Evolutionary conservation across 2,113 vertebrate genomes (phyloP).

Genomic region (Bos javanicus): DNA sequence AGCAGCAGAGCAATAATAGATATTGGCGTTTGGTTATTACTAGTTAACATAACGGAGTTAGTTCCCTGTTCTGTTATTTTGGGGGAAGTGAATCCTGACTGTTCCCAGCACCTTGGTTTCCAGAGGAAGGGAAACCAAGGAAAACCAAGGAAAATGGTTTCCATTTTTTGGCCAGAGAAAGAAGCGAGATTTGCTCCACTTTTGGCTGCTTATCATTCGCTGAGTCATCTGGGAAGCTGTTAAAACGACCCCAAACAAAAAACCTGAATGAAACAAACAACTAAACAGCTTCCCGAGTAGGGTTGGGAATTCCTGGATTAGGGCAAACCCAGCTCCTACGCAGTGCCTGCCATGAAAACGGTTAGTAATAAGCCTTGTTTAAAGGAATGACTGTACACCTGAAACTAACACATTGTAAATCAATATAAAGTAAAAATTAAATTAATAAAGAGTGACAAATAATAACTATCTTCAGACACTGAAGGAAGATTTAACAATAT

Average conservation of each 20-base stretch:
- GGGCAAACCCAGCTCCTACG: not conserved
- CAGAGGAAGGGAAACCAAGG: not conserved
- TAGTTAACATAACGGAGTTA: not conserved
- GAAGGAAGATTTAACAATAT: not conserved
- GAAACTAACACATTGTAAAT: not conserved
- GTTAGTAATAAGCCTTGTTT: not conserved
- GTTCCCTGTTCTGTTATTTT: not conserved
- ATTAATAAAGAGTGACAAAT: not conserved
- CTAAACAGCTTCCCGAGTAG: not conserved
- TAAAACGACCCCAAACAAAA: not conserved
- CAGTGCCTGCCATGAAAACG: not conserved
- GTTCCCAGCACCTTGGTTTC: not conserved
- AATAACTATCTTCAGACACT: not conserved
- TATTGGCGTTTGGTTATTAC: no score
- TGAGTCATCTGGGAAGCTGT: not conserved
- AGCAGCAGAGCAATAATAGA: not conserved
- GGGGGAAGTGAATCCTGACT: not conserved
- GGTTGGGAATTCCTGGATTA: not conserved
- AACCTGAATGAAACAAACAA: not conserved
- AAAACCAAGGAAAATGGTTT: not conserved
- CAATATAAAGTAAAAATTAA: not conserved
- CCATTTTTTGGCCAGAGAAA: not conserved
- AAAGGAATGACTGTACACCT: not conserved
- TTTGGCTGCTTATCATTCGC: not conserved
- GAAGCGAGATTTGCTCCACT: not conserved